phyloP scores from a whole-genome alignment of 2,113 vertebrate species.

The Psephotus haematonotus region DNA sequence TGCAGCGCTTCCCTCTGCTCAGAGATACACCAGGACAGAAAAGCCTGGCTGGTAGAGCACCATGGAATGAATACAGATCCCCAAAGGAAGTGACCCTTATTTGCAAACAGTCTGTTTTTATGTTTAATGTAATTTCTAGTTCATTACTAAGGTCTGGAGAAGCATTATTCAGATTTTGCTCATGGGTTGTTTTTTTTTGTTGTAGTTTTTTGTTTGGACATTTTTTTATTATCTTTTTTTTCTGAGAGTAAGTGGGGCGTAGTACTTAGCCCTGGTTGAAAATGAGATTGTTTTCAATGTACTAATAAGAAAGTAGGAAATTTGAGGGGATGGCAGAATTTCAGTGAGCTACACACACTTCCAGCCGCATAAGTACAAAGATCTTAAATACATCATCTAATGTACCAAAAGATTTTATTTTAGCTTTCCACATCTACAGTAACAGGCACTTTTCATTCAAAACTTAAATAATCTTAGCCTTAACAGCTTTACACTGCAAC shows the following conservation, averaged over 20 bases:
- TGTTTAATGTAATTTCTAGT: not conserved
- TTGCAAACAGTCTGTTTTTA: not conserved
- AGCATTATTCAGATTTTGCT: not conserved
- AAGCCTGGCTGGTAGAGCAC: not conserved
- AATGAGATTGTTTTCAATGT: not conserved
- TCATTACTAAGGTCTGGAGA: not conserved
- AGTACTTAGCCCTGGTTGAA: not conserved
- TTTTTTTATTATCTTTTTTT: too few relatives aligned
- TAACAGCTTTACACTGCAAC: slow-evolving; percentile 17
- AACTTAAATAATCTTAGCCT: slow-evolving; percentile 37
- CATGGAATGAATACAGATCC: not conserved
- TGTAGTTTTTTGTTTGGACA: not conserved
- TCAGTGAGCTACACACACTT: not conserved
- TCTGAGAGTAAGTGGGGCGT: accelerated
- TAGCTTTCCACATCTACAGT: slow-evolving; percentile 25
- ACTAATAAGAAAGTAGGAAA: not conserved
- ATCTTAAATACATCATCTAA: not conserved
- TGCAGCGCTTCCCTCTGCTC: not conserved
- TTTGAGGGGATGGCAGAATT: not conserved
- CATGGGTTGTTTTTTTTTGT: not conserved
- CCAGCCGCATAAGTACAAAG: not conserved
- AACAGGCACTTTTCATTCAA: slow-evolving; percentile 57
- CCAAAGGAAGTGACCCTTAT: not conserved
- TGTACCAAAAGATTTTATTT: not conserved
- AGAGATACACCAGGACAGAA: not conserved